Percentiles rank a stretch among this genome's conserved stretches.
Conservation (phyloP, 2,113 vertebrate species). For the Echinops telfairi region DNA sequence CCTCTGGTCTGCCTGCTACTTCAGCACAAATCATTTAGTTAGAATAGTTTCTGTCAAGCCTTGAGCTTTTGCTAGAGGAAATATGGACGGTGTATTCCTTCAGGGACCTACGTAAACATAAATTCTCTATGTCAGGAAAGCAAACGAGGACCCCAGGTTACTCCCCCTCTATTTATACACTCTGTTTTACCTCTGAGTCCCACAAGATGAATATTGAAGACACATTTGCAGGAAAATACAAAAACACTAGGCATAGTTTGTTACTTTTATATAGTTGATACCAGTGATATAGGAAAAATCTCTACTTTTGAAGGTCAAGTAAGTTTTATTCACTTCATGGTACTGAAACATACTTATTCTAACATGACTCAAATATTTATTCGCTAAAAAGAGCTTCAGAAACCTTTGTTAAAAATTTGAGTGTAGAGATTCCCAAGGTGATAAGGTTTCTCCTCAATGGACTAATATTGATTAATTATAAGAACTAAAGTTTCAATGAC, state of each 20-base stretch:
- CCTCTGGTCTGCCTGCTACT: background rate
- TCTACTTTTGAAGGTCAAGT: background rate
- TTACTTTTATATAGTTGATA: background rate
- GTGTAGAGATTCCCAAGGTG: background rate
- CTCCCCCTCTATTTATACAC: background rate
- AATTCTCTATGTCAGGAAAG: conserved; percentile 6
- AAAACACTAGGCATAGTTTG: background rate
- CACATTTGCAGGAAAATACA: background rate
- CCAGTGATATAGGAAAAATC: background rate
- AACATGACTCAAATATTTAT: background rate
- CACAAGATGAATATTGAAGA: background rate
- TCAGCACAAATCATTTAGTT: conserved; percentile 8
- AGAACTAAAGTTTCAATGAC: background rate
- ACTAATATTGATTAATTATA: background rate
- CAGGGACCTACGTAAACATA: background rate
- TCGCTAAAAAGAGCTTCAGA: background rate
- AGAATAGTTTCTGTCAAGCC: background rate
- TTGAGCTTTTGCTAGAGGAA: conserved; percentile 28
- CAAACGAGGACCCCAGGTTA: background rate
- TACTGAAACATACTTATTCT: background rate
- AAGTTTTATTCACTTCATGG: background rate
- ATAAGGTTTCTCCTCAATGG: background rate
- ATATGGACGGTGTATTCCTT: background rate
- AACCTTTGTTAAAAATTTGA: background rate
- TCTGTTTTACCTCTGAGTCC: background rate